Conservation (phyloP, 2,797 vertebrate genomes). For the Sebastiscus albofasciatus region DNA sequence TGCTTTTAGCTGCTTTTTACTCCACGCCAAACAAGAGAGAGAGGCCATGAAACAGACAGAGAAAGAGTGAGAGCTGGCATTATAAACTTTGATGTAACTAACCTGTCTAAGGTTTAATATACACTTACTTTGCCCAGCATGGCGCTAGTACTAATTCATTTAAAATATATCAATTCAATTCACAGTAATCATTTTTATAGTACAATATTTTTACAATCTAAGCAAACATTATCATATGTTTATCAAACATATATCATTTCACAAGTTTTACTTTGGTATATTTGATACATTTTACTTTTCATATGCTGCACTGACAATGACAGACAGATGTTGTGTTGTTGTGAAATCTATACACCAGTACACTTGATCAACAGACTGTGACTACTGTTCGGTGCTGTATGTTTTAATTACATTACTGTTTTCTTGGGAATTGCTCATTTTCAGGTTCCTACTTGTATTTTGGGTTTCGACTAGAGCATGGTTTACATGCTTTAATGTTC, state of each 20-base stretch:
- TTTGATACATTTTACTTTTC: neutral
- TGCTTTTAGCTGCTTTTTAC: constrained; percentile 18
- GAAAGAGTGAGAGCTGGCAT: neutral
- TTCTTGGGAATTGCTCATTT: neutral
- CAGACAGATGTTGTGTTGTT: neutral
- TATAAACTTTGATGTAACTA: neutral
- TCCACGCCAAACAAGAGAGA: neutral
- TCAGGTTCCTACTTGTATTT: too few relatives aligned
- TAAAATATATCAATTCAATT: neutral
- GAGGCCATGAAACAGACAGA: neutral
- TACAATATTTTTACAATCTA: neutral
- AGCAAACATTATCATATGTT: neutral
- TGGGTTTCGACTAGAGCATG: too few relatives aligned
- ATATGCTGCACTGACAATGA: neutral
- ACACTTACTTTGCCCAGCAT: neutral
- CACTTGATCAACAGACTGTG: neutral
- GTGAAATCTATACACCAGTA: neutral
- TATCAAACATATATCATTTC: neutral
- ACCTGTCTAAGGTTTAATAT: neutral
- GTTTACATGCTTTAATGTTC: too few relatives aligned
- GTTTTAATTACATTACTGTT: neutral
- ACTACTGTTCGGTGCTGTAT: neutral
- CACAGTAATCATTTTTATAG: neutral
- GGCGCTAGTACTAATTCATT: neutral
- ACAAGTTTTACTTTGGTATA: neutral